Conservation (phyloP, 2,797 vertebrate genomes). For the Adrianichthys oophorus region DNA sequence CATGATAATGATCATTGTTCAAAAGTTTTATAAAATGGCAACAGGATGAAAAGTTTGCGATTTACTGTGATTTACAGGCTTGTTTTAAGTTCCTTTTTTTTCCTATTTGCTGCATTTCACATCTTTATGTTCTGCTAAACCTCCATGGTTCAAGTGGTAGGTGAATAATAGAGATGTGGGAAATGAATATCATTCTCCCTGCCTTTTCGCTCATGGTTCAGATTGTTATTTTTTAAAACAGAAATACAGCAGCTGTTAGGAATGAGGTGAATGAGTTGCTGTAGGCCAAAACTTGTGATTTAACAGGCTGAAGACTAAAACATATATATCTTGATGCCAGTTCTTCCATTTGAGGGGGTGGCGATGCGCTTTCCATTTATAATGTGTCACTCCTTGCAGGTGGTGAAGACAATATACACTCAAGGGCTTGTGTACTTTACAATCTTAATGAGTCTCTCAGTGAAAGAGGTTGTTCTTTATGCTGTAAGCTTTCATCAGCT, state of each 20-base stretch:
- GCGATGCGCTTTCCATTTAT: constrained; percentile 40
- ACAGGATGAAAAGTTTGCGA: constrained; percentile 20
- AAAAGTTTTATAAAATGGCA: constrained; percentile 16
- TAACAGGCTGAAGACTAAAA: neutral
- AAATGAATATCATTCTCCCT: constrained; percentile 44
- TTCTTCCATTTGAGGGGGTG: constrained; percentile 1
- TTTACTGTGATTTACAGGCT: constrained; percentile 45
- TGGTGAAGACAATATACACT: constrained; percentile 38
- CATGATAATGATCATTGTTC: constrained; percentile 1
- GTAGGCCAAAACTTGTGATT: neutral
- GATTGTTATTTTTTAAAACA: constrained; percentile 20
- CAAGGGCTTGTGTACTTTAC: constrained; percentile 26
- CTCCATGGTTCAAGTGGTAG: constrained; percentile 35
- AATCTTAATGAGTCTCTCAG: constrained; percentile 9
- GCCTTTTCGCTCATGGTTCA: constrained; percentile 18
- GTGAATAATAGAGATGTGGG: constrained; percentile 60
- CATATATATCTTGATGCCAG: no score
- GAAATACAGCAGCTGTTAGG: constrained; percentile 15
- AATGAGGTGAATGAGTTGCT: constrained; percentile 1
- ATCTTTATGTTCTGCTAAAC: constrained; percentile 39
- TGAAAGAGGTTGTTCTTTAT: neutral
- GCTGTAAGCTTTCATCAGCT: constrained; percentile 1
- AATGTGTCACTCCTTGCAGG: constrained; percentile 39
- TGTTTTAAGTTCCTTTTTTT: neutral
- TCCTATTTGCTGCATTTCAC: constrained; percentile 30